phyloP scores from a whole-genome alignment of 2,888 invertebrate genomes.

The Hyppa rectilinea region DNA sequence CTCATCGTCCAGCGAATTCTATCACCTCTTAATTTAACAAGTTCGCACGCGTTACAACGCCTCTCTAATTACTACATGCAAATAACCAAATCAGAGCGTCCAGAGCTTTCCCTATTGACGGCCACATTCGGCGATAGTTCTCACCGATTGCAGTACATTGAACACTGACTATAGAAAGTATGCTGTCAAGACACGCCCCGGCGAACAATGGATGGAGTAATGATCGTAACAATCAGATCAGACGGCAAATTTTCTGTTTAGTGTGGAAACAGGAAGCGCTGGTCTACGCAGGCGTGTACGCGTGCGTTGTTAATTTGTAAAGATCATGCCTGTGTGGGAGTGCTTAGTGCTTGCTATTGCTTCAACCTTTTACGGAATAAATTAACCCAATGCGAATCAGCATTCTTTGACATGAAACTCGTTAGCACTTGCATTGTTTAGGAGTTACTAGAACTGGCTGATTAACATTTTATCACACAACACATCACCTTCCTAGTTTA shows the following conservation, averaged over 20 bases:
- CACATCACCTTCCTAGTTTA: not conserved
- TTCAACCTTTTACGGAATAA: conserved; percentile 38
- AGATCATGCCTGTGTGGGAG: conserved; percentile 58
- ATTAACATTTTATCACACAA: conserved; percentile 14
- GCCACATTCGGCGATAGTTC: conserved; percentile 74
- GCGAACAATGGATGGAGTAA: conserved; percentile 81
- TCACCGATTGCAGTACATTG: conserved; percentile 73
- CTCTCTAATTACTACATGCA: conserved; percentile 55
- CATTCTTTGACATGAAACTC: conserved; percentile 8
- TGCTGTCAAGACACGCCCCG: conserved; percentile 72
- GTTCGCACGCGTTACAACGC: conserved; percentile 48
- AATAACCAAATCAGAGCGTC: conserved; percentile 60
- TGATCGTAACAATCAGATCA: conserved; percentile 79
- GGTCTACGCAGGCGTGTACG: conserved; percentile 40
- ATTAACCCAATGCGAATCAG: conserved; percentile 38
- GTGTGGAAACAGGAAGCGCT: conserved; percentile 61
- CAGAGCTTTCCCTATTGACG: conserved; percentile 65
- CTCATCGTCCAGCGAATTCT: conserved; percentile 30
- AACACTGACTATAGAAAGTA: conserved; percentile 77
- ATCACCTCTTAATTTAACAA: conserved; percentile 43
- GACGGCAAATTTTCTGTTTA: conserved; percentile 60
- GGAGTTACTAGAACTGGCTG: conserved; percentile 3
- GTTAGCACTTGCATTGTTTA: conserved; percentile 14
- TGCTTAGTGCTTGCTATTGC: conserved; percentile 39
- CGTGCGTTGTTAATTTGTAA: conserved; percentile 53